Base-by-base conservation (phyloP, 2,797 vertebrate species). In the Microcaecilia unicolor region DNA sequence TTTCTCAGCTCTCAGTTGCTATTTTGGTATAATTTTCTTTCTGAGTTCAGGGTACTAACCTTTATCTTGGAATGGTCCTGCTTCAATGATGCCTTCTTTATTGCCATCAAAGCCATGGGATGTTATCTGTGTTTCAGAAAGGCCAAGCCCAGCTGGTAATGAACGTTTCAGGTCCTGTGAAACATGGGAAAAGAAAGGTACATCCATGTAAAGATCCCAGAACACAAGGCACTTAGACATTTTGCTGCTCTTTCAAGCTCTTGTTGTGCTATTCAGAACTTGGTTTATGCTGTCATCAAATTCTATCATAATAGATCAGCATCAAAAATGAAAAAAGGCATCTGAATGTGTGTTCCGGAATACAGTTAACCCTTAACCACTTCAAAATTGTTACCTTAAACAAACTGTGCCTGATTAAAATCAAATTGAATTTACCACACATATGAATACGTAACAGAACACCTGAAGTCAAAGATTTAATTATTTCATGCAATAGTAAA, bases 41-140 rank as follows among this genome's bases (percentile, higher is more conserved):
- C n/a, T n/a, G n/a, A n/a, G n/a, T n/a, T n/a, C n/a, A n/a, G n/a
- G n/a, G 1, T 25, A 44, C n/a, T 38, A 44, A 35, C 28, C 49
- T 64, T 78, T 82, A 92, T 85, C 89, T 86, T 78, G 79, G 73
- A 81, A 83, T 2, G 83, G 74, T 51, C 85, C 85, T 26, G 86
- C 81, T 73, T 91, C 87, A 54, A 80, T 55, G 44, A 88, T 69
- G 61, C 88, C 92, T 41, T 97, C 93, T 56, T 80, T 78, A 68
- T 82, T 69, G 58, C 70, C 64, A 42, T 84, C 84, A 67, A 83
- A 91, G 69, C 66, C 84, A 70, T 79, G 83, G 56, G 83, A 68
- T 8, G 72, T 72, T 61, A 87, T 81, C 28, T 81, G 74, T 29
- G 87, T 84, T 61, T 95, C 91, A 11, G 90, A 86, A 30, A 89